Percentiles rank a stretch among this genome's conserved stretches.
Evolutionary conservation across 2,888 invertebrate genomes (phyloP).

Genomic region (Hypercompe scribonia): DNA sequence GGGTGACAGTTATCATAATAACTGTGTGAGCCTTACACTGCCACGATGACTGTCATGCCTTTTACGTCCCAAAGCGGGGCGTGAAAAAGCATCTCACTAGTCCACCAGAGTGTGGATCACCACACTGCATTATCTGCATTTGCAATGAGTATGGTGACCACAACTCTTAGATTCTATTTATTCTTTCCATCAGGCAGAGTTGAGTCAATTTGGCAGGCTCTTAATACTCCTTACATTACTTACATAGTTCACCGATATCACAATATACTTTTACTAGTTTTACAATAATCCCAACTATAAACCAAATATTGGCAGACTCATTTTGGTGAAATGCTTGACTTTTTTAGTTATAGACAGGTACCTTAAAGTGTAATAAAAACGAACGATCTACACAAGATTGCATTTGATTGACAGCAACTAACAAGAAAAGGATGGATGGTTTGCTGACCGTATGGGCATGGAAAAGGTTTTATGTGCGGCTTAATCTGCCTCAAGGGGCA

Average conservation of each 20-base stretch:
- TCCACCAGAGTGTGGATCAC: no score
- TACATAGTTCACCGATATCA: neutral
- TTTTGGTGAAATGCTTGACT: neutral
- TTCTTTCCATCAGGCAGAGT: no score
- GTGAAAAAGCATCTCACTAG: no score
- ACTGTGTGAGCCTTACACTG: no score
- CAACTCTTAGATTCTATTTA: no score
- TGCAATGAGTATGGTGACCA: no score
- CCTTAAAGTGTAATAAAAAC: neutral
- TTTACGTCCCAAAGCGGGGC: no score
- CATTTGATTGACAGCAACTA: conserved; percentile 52
- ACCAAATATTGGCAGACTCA: neutral
- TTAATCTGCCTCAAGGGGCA: conserved; percentile 74
- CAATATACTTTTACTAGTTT: neutral
- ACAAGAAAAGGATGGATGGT: conserved; percentile 68
- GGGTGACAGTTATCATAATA: no score
- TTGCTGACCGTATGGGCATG: conserved; percentile 65
- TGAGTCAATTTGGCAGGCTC: no score
- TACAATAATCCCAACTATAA: neutral
- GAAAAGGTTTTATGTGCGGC: conserved; percentile 80
- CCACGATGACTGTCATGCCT: no score
- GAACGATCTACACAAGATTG: conserved; percentile 35
- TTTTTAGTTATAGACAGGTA: neutral
- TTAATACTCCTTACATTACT: neutral
- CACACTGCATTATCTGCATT: no score